Percentiles rank a stretch among this genome's conserved stretches.
phyloP scores from a whole-genome alignment of 2,888 invertebrate species.

The Elaeidobius kamerunicus region DNA sequence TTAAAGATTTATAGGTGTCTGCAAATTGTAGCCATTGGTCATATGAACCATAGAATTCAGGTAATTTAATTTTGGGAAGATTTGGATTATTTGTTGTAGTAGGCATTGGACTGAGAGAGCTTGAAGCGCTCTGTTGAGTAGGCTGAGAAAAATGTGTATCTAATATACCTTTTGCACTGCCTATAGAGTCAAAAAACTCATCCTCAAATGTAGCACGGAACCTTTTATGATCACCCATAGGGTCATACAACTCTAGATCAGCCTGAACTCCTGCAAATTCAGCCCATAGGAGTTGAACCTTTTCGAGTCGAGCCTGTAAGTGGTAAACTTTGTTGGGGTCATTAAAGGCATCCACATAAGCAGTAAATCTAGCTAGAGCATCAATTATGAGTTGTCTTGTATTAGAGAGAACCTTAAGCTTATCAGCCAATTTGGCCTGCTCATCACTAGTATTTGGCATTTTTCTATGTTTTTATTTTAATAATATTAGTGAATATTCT shows the following conservation, averaged over 20 bases:
- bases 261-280: not conserved
- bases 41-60: not conserved
- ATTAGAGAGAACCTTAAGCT: no score
- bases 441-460: no score
- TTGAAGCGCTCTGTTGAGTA: no score
- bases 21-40: not conserved
- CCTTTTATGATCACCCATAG: not conserved
- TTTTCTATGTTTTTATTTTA: no score
- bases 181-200: not conserved
- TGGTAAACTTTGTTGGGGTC: not conserved
- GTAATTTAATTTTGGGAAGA: conserved; percentile 1
- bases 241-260: not conserved
- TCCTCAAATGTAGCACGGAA: not conserved
- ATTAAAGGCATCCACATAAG: no score
- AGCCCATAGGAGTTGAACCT: not conserved
- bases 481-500: no score
- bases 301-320: not conserved
- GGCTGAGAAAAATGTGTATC: not conserved
- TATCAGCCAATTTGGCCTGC: no score
- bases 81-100: not conserved
- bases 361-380: no score
- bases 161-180: not conserved
- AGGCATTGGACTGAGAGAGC: not conserved
- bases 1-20: not conserved
- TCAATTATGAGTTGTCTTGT: no score